phyloP scores from a whole-genome alignment of 37 sponge, comb jelly and placozoan species.

The Bolinopsis microptera region DNA sequence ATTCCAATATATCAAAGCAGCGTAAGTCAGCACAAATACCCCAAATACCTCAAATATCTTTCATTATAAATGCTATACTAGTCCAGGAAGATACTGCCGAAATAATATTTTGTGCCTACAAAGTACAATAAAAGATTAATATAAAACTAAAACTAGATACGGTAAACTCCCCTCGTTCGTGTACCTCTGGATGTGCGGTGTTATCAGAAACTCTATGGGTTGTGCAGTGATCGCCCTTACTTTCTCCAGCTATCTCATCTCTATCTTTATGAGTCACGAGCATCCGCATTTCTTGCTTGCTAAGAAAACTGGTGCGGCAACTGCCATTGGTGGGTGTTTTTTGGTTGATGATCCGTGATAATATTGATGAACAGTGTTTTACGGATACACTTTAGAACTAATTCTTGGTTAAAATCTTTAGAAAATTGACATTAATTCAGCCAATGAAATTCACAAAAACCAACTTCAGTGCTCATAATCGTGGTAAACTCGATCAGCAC shows the following conservation, averaged over 20 bases:
- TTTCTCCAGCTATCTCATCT: slow-evolving; percentile 1
- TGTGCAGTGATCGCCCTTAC: slow-evolving; percentile 37
- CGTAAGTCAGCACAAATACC: too few species aligned
- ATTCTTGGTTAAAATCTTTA: too few species aligned
- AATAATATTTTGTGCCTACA: too few species aligned
- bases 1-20: slow-evolving; percentile 3
- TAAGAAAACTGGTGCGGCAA: not conserved
- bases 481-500: not conserved
- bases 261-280: not conserved
- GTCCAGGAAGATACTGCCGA: too few species aligned
- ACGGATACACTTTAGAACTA: too few species aligned
- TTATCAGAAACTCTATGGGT: slow-evolving; percentile 14
- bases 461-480: not conserved
- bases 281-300: not conserved
- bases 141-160: too few species aligned
- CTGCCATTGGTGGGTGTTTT: slow-evolving; percentile 3
- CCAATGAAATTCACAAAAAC: too few species aligned
- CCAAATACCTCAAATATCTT: too few species aligned
- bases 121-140: too few species aligned
- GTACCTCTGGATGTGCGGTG: slow-evolving; percentile 25
- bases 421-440: too few species aligned
- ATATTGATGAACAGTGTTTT: too few species aligned
- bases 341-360: not conserved
- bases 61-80: too few species aligned
- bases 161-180: not conserved